Conservation (phyloP, 1,140 invertebrate genomes). For the Telenomus remus region DNA sequence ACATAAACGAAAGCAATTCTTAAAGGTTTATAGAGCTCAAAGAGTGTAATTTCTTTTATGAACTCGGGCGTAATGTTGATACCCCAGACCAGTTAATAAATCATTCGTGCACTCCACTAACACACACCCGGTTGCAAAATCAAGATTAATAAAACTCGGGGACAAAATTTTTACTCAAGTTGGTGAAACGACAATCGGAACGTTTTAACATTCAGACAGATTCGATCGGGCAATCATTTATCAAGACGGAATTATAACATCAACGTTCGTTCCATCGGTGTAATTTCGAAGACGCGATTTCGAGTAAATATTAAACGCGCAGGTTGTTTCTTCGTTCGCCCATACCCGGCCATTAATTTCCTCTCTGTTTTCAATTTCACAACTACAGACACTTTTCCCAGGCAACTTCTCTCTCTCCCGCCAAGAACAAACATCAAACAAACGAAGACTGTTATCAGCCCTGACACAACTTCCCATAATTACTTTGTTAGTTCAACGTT, state of each 20-base stretch:
- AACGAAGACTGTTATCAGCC: slow-evolving; percentile 18
- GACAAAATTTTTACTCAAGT: background rate
- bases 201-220: background rate
- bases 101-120: slow-evolving; percentile 7
- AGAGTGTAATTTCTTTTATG: slow-evolving; percentile 26
- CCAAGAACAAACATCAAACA: slow-evolving; percentile 34
- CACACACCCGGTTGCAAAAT: background rate
- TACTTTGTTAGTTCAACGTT: slow-evolving; percentile 20
- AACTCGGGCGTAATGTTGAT: slow-evolving; percentile 26
- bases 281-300: slow-evolving; percentile 30
- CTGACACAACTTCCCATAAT: slow-evolving; percentile 7
- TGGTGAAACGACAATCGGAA: too few species aligned
- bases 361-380: slow-evolving; percentile 37
- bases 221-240: slow-evolving; percentile 4
- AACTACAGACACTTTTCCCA: slow-evolving; percentile 26
- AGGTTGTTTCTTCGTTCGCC: slow-evolving; percentile 12
- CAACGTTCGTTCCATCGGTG: slow-evolving; percentile 4
- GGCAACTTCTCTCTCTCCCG: slow-evolving; percentile 15
- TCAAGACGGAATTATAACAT: slow-evolving; percentile 7
- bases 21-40: slow-evolving; percentile 23
- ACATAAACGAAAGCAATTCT: slow-evolving; percentile 19
- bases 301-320: slow-evolving; percentile 33
- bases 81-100: slow-evolving; percentile 12
- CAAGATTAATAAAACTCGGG: background rate
- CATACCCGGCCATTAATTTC: slow-evolving; percentile 36